Evolutionary conservation across 2,113 vertebrate genomes (phyloP).

Genomic region (Oreochromis aureus): DNA sequence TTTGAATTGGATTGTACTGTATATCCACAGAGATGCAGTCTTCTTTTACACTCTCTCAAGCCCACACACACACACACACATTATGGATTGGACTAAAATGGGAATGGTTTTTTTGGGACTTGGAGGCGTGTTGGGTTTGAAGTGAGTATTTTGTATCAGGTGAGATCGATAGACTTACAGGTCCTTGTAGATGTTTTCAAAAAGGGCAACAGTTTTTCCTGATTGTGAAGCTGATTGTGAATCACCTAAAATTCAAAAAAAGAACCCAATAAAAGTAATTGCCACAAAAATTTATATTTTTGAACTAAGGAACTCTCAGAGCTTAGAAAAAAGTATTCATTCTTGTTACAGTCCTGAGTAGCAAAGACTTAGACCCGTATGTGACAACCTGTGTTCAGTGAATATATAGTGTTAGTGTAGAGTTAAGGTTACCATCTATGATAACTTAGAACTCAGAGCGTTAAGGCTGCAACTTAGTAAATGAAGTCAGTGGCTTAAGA

Average conservation of each 20-base stretch:
- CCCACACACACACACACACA: background rate
- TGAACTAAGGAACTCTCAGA: background rate
- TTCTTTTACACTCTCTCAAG: background rate
- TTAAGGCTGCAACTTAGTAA: background rate
- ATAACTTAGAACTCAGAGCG: background rate
- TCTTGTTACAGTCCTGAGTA: background rate
- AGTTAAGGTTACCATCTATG: background rate
- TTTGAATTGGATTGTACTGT: background rate
- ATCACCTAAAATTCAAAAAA: background rate
- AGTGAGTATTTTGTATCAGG: conserved; percentile 7
- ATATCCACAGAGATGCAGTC: background rate
- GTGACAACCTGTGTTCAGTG: background rate
- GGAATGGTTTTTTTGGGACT: conserved; percentile 22
- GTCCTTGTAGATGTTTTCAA: background rate
- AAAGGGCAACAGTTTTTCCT: background rate
- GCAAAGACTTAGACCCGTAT: background rate
- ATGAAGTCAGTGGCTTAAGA: background rate
- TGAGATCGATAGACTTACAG: conserved; percentile 44
- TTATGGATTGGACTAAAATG: conserved; percentile 42
- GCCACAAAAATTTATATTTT: background rate
- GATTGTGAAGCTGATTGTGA: background rate
- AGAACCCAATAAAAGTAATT: background rate
- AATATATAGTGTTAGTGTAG: background rate
- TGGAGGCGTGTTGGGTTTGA: background rate
- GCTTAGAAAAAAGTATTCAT: background rate